phyloP scores from a whole-genome alignment of 1,140 invertebrate genomes.

The Aphaenogaster rudis region DNA sequence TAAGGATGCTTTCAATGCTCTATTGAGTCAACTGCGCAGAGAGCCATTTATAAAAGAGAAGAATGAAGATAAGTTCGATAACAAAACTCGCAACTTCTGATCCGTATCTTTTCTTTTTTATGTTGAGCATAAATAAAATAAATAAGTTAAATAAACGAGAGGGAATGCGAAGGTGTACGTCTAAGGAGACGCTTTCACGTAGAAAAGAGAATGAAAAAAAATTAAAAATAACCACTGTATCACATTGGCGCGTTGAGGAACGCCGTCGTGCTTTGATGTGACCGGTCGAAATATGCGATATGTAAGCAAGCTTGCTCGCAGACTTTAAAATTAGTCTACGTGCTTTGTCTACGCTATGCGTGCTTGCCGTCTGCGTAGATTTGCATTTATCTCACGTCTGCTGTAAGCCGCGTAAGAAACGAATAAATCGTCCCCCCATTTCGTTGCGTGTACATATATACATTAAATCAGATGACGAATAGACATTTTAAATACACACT shows the following conservation, averaged over 20 bases:
- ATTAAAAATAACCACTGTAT: constrained; percentile 34
- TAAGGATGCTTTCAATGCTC: not conserved
- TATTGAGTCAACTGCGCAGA: not conserved
- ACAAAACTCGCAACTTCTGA: not conserved
- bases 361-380: not conserved
- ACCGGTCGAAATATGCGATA: constrained; percentile 49
- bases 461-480: not conserved
- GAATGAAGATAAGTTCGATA: not conserved
- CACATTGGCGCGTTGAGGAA: constrained; percentile 9
- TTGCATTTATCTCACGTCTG: constrained; percentile 42
- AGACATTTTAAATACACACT: not conserved
- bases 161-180: not conserved
- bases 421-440: not conserved
- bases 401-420: constrained; percentile 1
- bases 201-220: not conserved
- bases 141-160: not conserved
- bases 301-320: constrained; percentile 36
- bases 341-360: constrained; percentile 37
- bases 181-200: not conserved
- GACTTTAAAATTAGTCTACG: constrained; percentile 54
- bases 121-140: not conserved
- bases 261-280: constrained; percentile 44
- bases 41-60: not conserved
- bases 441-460: not conserved
- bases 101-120: not conserved